Percentiles rank a stretch among this genome's conserved stretches.
phyloP scores from a whole-genome alignment of 2,797 vertebrate genomes.

The Chloroceryle inda region DNA sequence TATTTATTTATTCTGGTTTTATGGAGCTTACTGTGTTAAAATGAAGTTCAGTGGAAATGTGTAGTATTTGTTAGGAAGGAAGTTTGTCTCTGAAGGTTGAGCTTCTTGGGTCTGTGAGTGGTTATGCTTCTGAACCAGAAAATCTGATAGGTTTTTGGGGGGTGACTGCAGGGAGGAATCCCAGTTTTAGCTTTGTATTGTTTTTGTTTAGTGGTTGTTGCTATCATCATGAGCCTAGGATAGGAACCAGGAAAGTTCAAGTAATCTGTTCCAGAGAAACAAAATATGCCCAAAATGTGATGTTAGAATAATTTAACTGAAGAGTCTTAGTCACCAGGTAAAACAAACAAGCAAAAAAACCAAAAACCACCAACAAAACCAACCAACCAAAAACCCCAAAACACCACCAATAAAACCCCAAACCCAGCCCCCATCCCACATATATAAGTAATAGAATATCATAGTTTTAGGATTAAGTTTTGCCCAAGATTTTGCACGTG shows the following conservation, averaged over 20 bases:
- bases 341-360: not conserved
- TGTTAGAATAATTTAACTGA: not conserved
- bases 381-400: too few species aligned
- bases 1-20: not conserved
- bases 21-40: not conserved
- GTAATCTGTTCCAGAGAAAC: not conserved
- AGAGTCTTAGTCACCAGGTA: not conserved
- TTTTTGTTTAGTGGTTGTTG: not conserved
- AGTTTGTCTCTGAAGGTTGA: not conserved
- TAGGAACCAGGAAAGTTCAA: not conserved
- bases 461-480: not conserved
- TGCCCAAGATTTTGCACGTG: not conserved
- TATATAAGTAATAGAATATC: not conserved
- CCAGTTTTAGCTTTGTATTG: not conserved
- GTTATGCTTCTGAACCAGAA: not conserved
- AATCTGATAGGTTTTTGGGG: not conserved
- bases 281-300: not conserved
- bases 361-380: too few species aligned
- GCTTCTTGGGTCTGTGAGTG: not conserved
- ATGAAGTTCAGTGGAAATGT: not conserved
- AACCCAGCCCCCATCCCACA: not conserved
- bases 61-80: not conserved
- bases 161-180: not conserved
- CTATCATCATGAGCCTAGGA: not conserved
- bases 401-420: not conserved